Evolutionary conservation across 1,140 invertebrate genomes (phyloP).

Genomic region (Calosoma granatense): DNA sequence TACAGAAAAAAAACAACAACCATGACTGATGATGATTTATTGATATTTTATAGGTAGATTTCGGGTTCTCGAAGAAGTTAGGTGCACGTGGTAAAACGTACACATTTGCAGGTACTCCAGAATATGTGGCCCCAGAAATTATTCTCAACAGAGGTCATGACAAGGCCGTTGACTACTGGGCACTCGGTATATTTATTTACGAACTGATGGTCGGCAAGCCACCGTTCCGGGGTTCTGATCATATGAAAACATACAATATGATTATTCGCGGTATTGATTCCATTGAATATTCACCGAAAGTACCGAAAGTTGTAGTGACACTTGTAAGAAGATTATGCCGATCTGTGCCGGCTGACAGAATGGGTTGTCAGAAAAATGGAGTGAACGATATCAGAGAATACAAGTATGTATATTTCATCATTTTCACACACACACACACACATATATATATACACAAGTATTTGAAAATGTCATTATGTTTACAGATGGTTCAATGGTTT

Average conservation of each 20-base stretch:
- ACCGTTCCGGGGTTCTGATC: conserved; percentile 80
- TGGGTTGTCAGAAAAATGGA: conserved; percentile 86
- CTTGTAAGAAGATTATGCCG: conserved; percentile 83
- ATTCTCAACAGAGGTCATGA: conserved; percentile 90
- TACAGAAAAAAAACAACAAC: background rate
- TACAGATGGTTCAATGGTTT: conserved; percentile 85
- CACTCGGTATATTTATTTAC: conserved; percentile 83
- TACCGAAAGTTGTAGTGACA: conserved; percentile 67
- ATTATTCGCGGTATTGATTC: conserved; percentile 87
- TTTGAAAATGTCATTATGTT: conserved; percentile 13
- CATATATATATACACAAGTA: background rate
- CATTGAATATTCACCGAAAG: conserved; percentile 69
- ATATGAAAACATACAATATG: conserved; percentile 95
- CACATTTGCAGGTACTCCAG: conserved; percentile 95
- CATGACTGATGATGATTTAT: background rate
- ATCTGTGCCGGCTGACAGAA: conserved; percentile 78
- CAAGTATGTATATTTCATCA: conserved; percentile 52
- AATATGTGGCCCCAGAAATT: conserved; percentile 88
- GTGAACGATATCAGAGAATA: conserved; percentile 89
- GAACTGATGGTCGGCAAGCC: conserved; percentile 89
- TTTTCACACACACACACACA: conserved; percentile 14
- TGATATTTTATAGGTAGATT: conserved; percentile 69
- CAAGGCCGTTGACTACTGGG: conserved; percentile 90
- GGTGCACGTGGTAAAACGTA: conserved; percentile 74
- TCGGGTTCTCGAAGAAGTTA: conserved; percentile 93